Conservation (phyloP, 1,140 invertebrate species). For the Lamellibrachia luymesi region DNA sequence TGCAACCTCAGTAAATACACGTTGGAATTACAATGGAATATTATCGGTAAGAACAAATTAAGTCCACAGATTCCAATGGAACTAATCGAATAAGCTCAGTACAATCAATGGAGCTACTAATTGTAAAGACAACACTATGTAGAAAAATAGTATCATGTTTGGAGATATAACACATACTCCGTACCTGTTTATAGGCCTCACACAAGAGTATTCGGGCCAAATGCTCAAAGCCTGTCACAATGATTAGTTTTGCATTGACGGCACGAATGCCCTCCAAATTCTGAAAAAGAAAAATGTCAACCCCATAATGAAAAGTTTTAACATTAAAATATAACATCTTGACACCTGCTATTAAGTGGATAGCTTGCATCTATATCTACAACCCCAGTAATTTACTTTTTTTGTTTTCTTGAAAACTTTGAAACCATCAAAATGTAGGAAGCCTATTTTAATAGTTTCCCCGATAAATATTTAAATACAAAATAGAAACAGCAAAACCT, state of each 20-base stretch:
- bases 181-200: constrained; percentile 69
- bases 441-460: too few species aligned
- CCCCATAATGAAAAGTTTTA: not conserved
- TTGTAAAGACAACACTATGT: too few species aligned
- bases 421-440: not conserved
- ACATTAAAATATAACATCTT: not conserved
- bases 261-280: constrained; percentile 70
- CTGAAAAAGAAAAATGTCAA: constrained; percentile 52
- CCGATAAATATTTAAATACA: not conserved
- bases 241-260: constrained; percentile 71
- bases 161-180: not conserved
- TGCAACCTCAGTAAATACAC: too few species aligned
- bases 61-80: too few species aligned
- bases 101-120: too few species aligned
- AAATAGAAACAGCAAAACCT: not conserved
- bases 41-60: too few species aligned
- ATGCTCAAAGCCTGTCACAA: constrained; percentile 74
- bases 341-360: not conserved
- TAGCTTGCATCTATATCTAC: constrained; percentile 62
- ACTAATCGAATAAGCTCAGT: too few species aligned
- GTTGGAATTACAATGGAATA: too few species aligned
- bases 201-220: constrained; percentile 72
- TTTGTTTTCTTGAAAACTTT: not conserved
- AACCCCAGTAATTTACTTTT: constrained; percentile 69
- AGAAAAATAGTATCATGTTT: too few species aligned